Evolutionary conservation across 2,888 invertebrate species (phyloP), one percentile per base, ranked within the genome.

Genomic region (Emmelina monodactyla): DNA sequence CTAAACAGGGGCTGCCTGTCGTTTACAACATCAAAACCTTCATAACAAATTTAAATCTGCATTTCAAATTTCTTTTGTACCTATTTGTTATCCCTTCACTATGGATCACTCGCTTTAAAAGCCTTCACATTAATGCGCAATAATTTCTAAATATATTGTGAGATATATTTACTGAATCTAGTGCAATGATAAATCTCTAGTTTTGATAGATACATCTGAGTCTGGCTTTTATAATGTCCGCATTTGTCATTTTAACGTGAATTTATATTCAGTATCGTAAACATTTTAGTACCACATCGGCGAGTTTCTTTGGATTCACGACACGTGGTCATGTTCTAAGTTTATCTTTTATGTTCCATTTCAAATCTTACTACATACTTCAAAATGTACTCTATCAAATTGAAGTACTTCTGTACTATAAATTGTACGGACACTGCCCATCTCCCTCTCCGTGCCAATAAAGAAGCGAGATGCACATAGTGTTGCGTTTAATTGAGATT

Each of bases 1-100:
- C 75, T 75, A 71, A 78, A 75, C 67, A 73, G 70, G 58, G 73
- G 64, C 66, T 72, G 63, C 66, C 63, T 58, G 67, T 65, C 69
- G 49, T 71, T 69, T 70, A 68, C 28, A 25, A 9, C 29, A 7
- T 16, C 29, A 16, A 33, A 16, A 28, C 14, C 12, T 14, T 6
- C 12, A 12, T 29, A 4, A 13, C 14, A n/a, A 29, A 7, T 7
- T 25, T 11, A 10, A 25, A 25, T 25, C 25, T n/a, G 11, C 25
- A 25, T 25, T 25, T 25, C n/a, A 9, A 25, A 25, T 25, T 25
- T n/a, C 25, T 10, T 7, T 25, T 10, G 9, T 25, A n/a, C n/a
- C n/a, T n/a, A n/a, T n/a, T n/a, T n/a, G n/a, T n/a, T n/a, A n/a
- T n/a, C n/a, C n/a, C n/a, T n/a, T n/a, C n/a, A n/a, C n/a, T n/a